Percentiles rank a stretch among this genome's conserved stretches.
These are phyloP conservation scores for Achroia grisella DNA, from an alignment of 1,140 invertebrate genomes.

Conservation along the genomic window DNA sequence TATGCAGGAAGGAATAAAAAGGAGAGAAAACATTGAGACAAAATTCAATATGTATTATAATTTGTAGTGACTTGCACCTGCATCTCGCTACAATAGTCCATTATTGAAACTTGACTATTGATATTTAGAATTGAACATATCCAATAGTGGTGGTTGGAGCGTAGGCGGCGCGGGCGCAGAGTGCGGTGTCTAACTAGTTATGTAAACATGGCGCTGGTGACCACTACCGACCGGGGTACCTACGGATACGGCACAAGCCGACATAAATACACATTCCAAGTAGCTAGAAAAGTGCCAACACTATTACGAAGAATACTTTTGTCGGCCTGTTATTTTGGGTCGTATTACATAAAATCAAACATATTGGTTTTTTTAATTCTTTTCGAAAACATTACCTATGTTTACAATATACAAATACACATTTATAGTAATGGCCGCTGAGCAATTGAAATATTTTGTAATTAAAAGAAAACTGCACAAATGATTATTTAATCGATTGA, in stretches of 20 bases:
- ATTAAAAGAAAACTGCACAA: too few relatives aligned
- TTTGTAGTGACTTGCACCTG: slow-evolving; percentile 16
- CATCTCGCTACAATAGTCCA: slow-evolving; percentile 25
- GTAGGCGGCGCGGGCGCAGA: slow-evolving; percentile 40
- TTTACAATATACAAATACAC: too few relatives aligned
- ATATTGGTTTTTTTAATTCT: too few relatives aligned
- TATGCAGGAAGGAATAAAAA: too few relatives aligned
- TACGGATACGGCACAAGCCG: slow-evolving; percentile 30
- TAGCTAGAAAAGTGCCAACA: slow-evolving; percentile 45
- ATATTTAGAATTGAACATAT: slow-evolving; percentile 36
- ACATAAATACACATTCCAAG: slow-evolving; percentile 41
- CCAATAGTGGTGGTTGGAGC: slow-evolving; percentile 26
- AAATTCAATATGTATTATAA: slow-evolving; percentile 17
- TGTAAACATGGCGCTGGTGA: slow-evolving; percentile 47
- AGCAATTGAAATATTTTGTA: too few relatives aligned
- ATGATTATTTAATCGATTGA: too few relatives aligned
- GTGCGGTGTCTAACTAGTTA: slow-evolving; percentile 48
- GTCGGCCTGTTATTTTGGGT: too few relatives aligned
- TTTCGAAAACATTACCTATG: too few relatives aligned
- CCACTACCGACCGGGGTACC: slow-evolving; percentile 35
- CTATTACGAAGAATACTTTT: background rate
- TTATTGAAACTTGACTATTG: slow-evolving; percentile 42
- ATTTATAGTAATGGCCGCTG: too few relatives aligned
- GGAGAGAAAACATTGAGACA: background rate
- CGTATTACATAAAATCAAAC: too few relatives aligned